Evolutionary conservation across 2,113 vertebrate genomes (phyloP), one percentile per base, ranked within the genome.

Genomic region (Arothron firmamentum): DNA sequence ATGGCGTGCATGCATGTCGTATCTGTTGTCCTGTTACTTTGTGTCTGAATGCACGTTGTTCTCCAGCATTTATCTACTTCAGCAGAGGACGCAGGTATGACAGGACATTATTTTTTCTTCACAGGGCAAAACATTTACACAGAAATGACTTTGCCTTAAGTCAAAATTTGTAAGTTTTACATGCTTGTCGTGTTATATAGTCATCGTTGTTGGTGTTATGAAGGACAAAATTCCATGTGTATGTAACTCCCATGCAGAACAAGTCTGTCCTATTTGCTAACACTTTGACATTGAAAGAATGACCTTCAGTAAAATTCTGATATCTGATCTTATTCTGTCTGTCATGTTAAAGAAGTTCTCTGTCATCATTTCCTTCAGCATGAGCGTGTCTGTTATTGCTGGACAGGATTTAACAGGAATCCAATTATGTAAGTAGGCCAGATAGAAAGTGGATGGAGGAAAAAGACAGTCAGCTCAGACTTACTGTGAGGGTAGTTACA

Each of bases 381-480:
- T 25, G 21, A 63, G 10, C 17, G n/a, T 17, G 59, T 67, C 38
- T 79, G 55, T 70, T 80, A 45, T 66, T 21, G 42, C 23, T 47
- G 58, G 34, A 56, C 58, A 11, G 20, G 62, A 74, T 81, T 81
- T 70, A 80, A 68, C 67, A 57, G 56, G 48, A 84, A 87, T 85
- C 85, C 75, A 71, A 84, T 85, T 84, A 80, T 68, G 65, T 55
- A 87, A 75, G 70, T 77, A 73, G 82, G 80, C 65, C 77, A 70
- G 54, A 52, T 49, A 60, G 14, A n/a, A 56, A 75, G 67, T 50
- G 67, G 75, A 56, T 38, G 34, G 34, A 10, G 34, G 3, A 38
- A 38, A 38, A 7, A 23, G 28, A 31, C 0, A 38, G 17, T 23
- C 43, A 1, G 28, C 48, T 53, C 72, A 64, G 21, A 67, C 46